Percentiles rank a stretch among this genome's conserved stretches.
Conservation (phyloP, 1,140 invertebrate genomes). For the Rhyacophila brunnea region DNA sequence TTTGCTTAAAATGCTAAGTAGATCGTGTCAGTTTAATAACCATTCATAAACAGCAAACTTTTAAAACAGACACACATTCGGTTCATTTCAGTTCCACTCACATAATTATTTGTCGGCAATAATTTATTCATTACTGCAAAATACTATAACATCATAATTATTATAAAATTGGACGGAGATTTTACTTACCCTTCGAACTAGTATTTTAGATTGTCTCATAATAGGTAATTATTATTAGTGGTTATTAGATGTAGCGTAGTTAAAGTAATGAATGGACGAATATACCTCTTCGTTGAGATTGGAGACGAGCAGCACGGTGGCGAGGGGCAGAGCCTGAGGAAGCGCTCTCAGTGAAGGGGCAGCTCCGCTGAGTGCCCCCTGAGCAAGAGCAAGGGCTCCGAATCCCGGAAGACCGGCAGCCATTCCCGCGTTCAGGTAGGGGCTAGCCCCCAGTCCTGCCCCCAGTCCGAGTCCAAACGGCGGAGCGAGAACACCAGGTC, state of each 20-base stretch:
- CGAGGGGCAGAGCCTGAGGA: constrained; percentile 61
- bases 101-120: too few relatives aligned
- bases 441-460: constrained; percentile 65
- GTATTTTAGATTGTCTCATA: too few relatives aligned
- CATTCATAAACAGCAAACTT: too few relatives aligned
- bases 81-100: too few relatives aligned
- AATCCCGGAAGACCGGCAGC: constrained; percentile 70
- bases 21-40: too few relatives aligned
- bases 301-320: constrained; percentile 83
- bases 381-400: constrained; percentile 69
- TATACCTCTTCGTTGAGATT: constrained; percentile 91
- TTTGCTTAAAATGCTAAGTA: too few relatives aligned
- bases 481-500: constrained; percentile 77
- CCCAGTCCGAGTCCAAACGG: constrained; percentile 72
- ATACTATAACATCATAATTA: too few relatives aligned
- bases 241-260: too few relatives aligned
- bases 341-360: constrained; percentile 58
- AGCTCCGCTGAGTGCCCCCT: constrained; percentile 59
- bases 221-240: neutral
- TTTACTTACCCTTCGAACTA: too few relatives aligned
- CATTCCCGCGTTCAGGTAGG: constrained; percentile 64
- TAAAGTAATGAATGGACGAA: constrained; percentile 26
- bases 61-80: too few relatives aligned
- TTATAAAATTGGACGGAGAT: too few relatives aligned
- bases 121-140: too few relatives aligned